Conservation (phyloP, 2,113 vertebrate species). For the Micronycteris hirsuta region DNA sequence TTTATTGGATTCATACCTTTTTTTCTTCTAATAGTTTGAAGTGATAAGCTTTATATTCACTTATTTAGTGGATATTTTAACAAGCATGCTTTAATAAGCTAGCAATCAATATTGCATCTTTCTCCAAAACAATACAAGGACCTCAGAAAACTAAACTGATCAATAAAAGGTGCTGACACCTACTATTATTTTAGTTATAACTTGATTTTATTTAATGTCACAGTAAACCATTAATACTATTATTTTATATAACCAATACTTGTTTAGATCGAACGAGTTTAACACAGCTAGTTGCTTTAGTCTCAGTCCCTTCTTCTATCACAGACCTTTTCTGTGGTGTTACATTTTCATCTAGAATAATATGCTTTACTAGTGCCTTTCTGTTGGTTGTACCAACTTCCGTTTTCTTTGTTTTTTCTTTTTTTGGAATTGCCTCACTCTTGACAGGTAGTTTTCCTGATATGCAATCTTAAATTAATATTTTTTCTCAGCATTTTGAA, state of each 20-base stretch:
- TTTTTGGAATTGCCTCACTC: neutral
- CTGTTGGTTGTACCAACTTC: neutral
- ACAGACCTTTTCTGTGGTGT: neutral
- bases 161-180: neutral
- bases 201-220: neutral
- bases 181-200: neutral
- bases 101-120: neutral
- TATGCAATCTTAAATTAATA: neutral
- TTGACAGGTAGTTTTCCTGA: neutral
- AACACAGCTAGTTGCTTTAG: neutral
- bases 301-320: neutral
- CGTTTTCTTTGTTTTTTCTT: neutral
- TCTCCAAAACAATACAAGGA: neutral
- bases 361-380: neutral
- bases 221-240: neutral
- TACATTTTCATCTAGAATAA: neutral
- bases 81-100: neutral
- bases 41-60: neutral
- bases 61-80: neutral
- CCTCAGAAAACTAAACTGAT: neutral
- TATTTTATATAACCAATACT: neutral
- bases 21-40: neutral
- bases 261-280: neutral
- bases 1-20: neutral
- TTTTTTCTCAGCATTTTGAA: neutral